Conservation (phyloP, 1,140 invertebrate genomes). For the Triops cancriformis region DNA sequence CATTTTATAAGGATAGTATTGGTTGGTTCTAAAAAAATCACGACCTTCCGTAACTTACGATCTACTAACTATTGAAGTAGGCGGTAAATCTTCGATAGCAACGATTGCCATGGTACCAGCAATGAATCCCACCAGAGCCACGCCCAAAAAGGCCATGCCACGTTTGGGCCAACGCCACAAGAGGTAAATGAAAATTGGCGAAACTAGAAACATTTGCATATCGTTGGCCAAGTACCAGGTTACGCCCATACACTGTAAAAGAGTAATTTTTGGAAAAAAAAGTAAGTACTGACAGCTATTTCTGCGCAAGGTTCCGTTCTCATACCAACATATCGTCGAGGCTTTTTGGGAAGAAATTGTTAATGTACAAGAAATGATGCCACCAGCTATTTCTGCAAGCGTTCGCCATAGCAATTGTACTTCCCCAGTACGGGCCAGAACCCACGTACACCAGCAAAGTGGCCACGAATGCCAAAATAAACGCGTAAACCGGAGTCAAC, state of each 20-base stretch:
- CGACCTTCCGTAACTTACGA: too few relatives aligned
- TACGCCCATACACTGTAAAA: constrained; percentile 62
- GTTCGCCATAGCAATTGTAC: not conserved
- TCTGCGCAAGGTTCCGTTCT: constrained; percentile 17
- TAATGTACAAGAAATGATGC: constrained; percentile 42
- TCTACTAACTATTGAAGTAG: too few relatives aligned
- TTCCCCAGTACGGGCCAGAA: constrained; percentile 17
- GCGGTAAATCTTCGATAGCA: too few relatives aligned
- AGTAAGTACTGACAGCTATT: too few relatives aligned
- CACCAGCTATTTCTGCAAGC: constrained; percentile 20
- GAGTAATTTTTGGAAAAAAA: not conserved
- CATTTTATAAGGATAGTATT: too few relatives aligned
- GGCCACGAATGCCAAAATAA: constrained; percentile 18
- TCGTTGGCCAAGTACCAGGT: constrained; percentile 74
- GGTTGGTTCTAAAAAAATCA: too few relatives aligned
- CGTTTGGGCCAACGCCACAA: constrained; percentile 32
- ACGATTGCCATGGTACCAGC: constrained; percentile 26
- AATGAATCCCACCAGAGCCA: constrained; percentile 28
- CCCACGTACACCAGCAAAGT: constrained; percentile 7
- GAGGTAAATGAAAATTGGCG: constrained; percentile 61
- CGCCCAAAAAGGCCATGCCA: constrained; percentile 29
- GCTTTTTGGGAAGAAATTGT: constrained; percentile 48
- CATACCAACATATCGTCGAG: not conserved
- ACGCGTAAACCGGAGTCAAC: constrained; percentile 36
- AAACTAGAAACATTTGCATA: constrained; percentile 66